A percentile compares a stretch with the other conserved stretches of the same genome.
These are phyloP conservation scores for Gryllus longicercus DNA, from an alignment of 2,888 invertebrate genomes.

Conservation along the genomic window DNA sequence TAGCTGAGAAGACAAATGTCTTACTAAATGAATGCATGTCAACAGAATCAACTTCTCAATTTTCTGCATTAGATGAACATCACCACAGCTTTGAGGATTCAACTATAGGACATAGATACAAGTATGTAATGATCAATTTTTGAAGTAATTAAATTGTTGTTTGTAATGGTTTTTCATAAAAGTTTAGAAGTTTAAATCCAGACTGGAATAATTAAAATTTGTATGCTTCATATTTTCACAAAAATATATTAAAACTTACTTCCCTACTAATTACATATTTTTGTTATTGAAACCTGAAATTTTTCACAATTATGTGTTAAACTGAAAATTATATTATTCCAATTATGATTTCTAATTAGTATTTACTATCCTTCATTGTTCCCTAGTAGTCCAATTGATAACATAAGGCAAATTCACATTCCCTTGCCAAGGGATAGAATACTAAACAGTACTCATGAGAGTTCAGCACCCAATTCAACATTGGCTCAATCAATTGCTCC, in stretches of 20 bases:
- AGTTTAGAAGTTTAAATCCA: too few relatives aligned
- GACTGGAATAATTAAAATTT: too few relatives aligned
- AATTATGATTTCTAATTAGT: not conserved
- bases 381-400: not conserved
- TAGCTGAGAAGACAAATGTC: not conserved
- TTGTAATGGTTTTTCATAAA: not conserved
- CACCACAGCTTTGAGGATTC: not conserved
- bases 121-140: conserved; percentile 21
- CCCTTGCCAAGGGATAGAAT: not conserved
- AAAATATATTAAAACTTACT: too few relatives aligned
- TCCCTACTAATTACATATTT: too few relatives aligned
- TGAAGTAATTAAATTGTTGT: not conserved
- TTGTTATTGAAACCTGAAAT: not conserved
- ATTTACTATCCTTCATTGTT: not conserved
- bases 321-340: not conserved
- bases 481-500: not conserved
- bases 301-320: not conserved
- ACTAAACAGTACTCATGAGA: not conserved
- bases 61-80: not conserved
- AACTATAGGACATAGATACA: not conserved
- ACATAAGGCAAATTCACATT: not conserved
- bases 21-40: conserved; percentile 12
- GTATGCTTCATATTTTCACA: too few relatives aligned
- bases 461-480: not conserved
- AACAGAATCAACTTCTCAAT: not conserved